phyloP scores from a whole-genome alignment of 2,888 invertebrate genomes.

The Sminthurinus aureus region DNA sequence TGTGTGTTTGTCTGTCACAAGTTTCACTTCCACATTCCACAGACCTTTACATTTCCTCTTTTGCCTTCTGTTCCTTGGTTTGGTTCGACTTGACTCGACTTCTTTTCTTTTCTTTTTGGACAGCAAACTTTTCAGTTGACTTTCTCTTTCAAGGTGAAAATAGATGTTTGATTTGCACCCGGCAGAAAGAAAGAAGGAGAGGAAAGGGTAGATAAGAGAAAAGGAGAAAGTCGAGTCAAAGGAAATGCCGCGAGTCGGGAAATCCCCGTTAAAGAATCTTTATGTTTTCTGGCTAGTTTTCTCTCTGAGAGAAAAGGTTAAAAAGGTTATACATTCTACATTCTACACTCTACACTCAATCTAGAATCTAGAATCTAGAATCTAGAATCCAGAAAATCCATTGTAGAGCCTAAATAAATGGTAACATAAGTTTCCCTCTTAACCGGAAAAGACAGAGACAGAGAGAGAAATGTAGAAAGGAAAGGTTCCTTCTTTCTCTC shows the following conservation, averaged over 20 bases:
- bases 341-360: slow-evolving; percentile 56
- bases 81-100: background rate
- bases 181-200: slow-evolving; percentile 15
- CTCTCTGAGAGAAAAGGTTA: slow-evolving; percentile 49
- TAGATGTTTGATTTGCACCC: background rate
- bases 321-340: slow-evolving; percentile 48
- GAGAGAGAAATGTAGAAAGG: slow-evolving; percentile 24
- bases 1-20: background rate
- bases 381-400: slow-evolving; percentile 56
- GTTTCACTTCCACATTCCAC: background rate
- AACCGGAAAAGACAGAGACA: slow-evolving; percentile 45
- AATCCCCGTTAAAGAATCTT: slow-evolving; percentile 53
- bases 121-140: no score
- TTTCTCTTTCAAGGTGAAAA: background rate
- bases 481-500: slow-evolving; percentile 38
- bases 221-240: slow-evolving; percentile 5
- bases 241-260: slow-evolving; percentile 38
- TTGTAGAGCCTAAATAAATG: slow-evolving; percentile 58
- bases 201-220: background rate
- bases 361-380: slow-evolving; percentile 50
- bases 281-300: slow-evolving; percentile 44
- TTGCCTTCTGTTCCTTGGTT: background rate
- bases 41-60: background rate
- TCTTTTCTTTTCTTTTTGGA: background rate
- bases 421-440: slow-evolving; percentile 58